A percentile compares a stretch with the other conserved stretches of the same genome.
Conservation (phyloP, 1,140 invertebrate species). For the Lordiphosa clarofinis region DNA sequence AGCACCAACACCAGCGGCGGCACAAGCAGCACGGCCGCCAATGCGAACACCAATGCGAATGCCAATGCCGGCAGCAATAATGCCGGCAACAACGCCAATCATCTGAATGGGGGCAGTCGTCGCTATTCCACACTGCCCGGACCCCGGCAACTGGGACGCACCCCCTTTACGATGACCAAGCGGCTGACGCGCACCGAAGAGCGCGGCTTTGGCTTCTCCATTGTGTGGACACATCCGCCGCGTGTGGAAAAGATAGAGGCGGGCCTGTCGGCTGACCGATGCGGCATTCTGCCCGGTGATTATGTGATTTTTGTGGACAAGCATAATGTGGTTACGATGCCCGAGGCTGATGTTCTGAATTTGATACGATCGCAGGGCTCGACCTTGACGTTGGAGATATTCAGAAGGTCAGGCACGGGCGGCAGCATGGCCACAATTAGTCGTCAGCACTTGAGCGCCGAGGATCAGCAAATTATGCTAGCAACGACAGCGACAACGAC, state of each 20-base stretch:
- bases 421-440: slow-evolving; percentile 19
- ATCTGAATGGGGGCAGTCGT: slow-evolving; percentile 44
- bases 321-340: slow-evolving; percentile 90
- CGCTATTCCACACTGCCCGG: slow-evolving; percentile 45
- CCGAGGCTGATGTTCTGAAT: slow-evolving; percentile 87
- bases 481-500: slow-evolving; percentile 5
- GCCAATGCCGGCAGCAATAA: slow-evolving; percentile 48
- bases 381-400: slow-evolving; percentile 87
- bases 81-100: slow-evolving; percentile 61
- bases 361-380: slow-evolving; percentile 84
- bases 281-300: slow-evolving; percentile 89
- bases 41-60: slow-evolving; percentile 59
- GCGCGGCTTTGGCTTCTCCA: slow-evolving; percentile 90
- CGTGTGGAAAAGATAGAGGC: slow-evolving; percentile 92
- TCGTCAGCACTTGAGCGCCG: slow-evolving; percentile 8
- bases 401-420: slow-evolving; percentile 82
- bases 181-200: slow-evolving; percentile 82
- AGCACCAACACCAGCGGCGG: background rate
- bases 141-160: slow-evolving; percentile 82
- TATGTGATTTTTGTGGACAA: slow-evolving; percentile 92
- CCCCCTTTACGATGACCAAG: slow-evolving; percentile 90
- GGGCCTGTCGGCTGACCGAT: slow-evolving; percentile 88
- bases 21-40: slow-evolving; percentile 43
- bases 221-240: slow-evolving; percentile 95
- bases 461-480: slow-evolving; percentile 44